A percentile compares a stretch with the other conserved stretches of the same genome.
Evolutionary conservation across 2,797 vertebrate genomes (phyloP).

Genomic region (Sebastolobus altivelis): DNA sequence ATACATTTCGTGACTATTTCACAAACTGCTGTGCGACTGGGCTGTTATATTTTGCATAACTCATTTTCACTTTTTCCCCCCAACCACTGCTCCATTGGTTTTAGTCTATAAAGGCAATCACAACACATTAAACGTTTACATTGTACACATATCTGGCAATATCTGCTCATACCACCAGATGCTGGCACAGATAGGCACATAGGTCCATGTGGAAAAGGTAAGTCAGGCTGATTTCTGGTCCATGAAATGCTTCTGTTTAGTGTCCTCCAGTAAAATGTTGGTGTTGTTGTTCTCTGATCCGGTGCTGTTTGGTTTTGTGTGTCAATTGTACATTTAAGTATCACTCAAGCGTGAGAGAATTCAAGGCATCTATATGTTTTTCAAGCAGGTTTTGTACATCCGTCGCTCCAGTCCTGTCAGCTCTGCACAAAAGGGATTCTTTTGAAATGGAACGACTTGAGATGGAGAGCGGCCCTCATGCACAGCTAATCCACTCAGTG

Average conservation of each 20-base stretch:
- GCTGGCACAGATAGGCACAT: conserved; percentile 63
- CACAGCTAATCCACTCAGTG: conserved; percentile 67
- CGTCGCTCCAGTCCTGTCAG: background rate
- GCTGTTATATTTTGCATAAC: conserved; percentile 9
- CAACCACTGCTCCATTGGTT: conserved; percentile 21
- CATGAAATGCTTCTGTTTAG: conserved; percentile 14
- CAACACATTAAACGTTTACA: conserved; percentile 46
- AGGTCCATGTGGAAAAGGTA: conserved; percentile 64
- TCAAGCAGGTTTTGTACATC: conserved; percentile 48
- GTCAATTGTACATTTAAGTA: background rate
- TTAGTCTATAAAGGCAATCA: conserved; percentile 61
- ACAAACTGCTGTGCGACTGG: too few relatives aligned
- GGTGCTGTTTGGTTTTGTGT: background rate
- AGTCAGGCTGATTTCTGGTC: conserved; percentile 31
- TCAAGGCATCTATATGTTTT: conserved; percentile 63
- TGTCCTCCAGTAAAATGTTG: conserved; percentile 4
- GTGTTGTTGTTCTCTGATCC: background rate
- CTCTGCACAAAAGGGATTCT: conserved; percentile 18
- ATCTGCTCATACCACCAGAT: conserved; percentile 38
- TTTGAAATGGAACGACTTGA: conserved; percentile 10
- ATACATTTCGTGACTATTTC: too few relatives aligned
- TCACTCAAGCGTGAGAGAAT: conserved; percentile 27
- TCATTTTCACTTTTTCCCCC: background rate
- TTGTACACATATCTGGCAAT: conserved; percentile 48
- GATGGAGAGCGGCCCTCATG: background rate